A percentile compares a stretch with the other conserved stretches of the same genome.
Evolutionary conservation across 2,797 vertebrate genomes (phyloP).

Genomic region (Gymnopithys bicolor): DNA sequence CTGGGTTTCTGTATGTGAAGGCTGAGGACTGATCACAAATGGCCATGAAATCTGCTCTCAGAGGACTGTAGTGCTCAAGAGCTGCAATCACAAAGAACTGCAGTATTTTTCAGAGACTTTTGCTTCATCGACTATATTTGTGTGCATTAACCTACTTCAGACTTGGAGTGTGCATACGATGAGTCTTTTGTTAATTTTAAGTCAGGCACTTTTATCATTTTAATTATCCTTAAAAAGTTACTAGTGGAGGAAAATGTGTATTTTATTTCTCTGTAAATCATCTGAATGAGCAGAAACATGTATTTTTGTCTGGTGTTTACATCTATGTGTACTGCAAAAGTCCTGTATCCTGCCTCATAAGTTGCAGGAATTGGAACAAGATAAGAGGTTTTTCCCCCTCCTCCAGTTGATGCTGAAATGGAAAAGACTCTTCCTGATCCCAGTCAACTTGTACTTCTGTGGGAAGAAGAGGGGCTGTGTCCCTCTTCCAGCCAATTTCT

Average conservation of each 20-base stretch:
- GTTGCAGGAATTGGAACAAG: background rate
- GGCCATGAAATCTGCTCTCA: background rate
- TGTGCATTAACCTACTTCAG: slow-evolving; percentile 15
- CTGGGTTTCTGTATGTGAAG: background rate
- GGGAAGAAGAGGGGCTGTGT: background rate
- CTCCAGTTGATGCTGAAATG: background rate
- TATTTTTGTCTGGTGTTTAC: background rate
- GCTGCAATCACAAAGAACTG: background rate
- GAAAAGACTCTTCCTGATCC: background rate
- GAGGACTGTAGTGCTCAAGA: background rate
- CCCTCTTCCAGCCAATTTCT: background rate
- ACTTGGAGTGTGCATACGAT: background rate
- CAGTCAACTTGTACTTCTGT: background rate
- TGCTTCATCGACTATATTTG: background rate
- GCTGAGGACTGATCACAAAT: background rate
- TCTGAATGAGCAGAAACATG: background rate
- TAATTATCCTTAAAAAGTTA: background rate
- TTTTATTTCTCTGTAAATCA: background rate
- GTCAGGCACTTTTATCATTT: background rate
- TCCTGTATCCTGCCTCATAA: background rate
- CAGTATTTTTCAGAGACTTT: background rate
- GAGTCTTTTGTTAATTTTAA: slow-evolving; percentile 6
- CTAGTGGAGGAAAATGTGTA: background rate
- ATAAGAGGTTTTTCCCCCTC: fast-evolving
- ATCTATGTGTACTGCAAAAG: background rate